Evolutionary conservation across 1,140 invertebrate genomes (phyloP), one percentile per base, ranked within the genome.

Genomic region (Penaeus indicus): DNA sequence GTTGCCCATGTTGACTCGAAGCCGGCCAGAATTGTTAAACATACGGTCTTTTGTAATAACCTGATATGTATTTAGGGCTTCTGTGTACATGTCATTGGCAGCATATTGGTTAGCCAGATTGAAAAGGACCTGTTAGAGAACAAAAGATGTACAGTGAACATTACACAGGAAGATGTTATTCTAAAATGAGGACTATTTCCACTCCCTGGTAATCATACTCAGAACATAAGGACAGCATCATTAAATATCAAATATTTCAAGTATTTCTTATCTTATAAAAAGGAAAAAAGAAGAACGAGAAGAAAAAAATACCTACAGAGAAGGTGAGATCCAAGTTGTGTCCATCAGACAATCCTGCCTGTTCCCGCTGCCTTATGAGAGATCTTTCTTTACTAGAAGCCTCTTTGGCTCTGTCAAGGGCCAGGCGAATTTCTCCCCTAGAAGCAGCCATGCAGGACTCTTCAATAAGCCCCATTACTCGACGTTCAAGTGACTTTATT

Each of bases 1-100:
- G 92, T 99, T 99, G 3, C 98, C 99, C 96, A 99, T 99, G 92
- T 99, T 99, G 0, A 99, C 95, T 94, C 98, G 98, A 0, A 99
- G 93, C 90, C 98, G 95, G 92, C 97, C 96, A 69, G 96, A 96
- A 92, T 97, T 97, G n/a, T 94, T 95, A 92, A 97, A 97, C 93
- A 97, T 95, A 92, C 95, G 95, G 92, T 98, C 98, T 13, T 88
- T 88, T 19, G 86, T 88, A 69, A 88, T 88, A 1, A 96, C 95
- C 92, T 98, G 96, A 93, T 99, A 99, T 0, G 97, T 98, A 91
- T 98, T 98, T 38, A 99, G 94, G 1, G 98, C 98, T 94, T 99
- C 98, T 5, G 96, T 96, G 92, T 96, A 97, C 95, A 99, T 97
- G 92, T 98, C 97, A 93, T 98, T 99, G 63, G 96, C 95, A 16